These are phyloP conservation scores for Brenthis daphne DNA, from an alignment of 2,888 invertebrate genomes.

Conservation along the genomic window DNA sequence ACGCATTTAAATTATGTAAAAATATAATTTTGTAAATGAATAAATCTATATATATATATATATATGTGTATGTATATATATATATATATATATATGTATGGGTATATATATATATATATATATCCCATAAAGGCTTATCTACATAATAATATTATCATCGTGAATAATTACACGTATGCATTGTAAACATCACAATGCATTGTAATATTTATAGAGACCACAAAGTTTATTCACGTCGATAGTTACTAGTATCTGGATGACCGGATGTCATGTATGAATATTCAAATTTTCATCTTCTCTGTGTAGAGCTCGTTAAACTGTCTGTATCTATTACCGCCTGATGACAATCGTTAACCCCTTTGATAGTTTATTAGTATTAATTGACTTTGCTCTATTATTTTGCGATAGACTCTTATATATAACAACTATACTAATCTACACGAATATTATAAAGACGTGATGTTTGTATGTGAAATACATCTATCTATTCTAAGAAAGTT, in stretches of 20 bases:
- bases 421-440: neutral
- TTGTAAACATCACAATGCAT: neutral
- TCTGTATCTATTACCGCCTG: constrained; percentile 18
- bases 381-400: constrained; percentile 14
- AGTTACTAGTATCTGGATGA: constrained; percentile 12
- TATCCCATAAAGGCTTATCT: neutral
- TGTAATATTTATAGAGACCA: neutral
- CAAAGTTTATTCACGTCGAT: constrained; percentile 5
- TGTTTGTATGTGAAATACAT: too few relatives aligned
- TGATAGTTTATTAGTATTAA: constrained; percentile 19
- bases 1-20: too few relatives aligned
- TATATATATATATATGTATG: too few relatives aligned
- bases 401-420: neutral
- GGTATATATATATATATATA: too few relatives aligned
- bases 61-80: too few relatives aligned
- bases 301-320: constrained; percentile 20
- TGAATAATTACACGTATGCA: neutral
- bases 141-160: neutral
- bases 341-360: constrained; percentile 23
- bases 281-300: constrained; percentile 28
- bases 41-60: too few relatives aligned
- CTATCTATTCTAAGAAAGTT: too few relatives aligned
- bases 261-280: constrained; percentile 24
- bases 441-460: too few relatives aligned
- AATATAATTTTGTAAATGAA: too few relatives aligned